Base-by-base conservation (phyloP, 2,888 invertebrate genomes). In the Andricus quercusramuli region DNA sequence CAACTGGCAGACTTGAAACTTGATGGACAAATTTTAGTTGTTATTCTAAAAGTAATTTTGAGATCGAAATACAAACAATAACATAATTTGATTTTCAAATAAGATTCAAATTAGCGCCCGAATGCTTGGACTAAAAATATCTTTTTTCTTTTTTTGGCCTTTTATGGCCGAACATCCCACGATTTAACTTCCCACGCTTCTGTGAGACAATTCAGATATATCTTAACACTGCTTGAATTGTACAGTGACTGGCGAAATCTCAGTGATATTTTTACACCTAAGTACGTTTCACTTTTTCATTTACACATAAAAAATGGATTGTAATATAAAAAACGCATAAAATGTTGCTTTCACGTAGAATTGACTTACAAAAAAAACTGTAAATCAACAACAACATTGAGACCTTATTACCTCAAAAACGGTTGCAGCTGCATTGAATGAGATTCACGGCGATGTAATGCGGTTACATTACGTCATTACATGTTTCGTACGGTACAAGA, bases 391-490 rank as follows among this genome's bases (percentile, higher is more conserved):
- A 15, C 25, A 25, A 22, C 22, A 62, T 62, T 62, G 62, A 62
- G 15, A 62, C 15, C 6, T 25, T 56, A 56, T 32, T 32, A 51
- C 11, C 32, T 37, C 32, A 37, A 74, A 74, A 74, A 47, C 56
- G 29, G 74, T 74, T 70, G 51, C 29, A 70, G 47, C 20, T 74
- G 74, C 74, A 74, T 56, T 56, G 32, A 70, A 29, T 70, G 29
- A 74, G 74, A 74, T 74, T 74, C 74, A 74, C 32, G 51, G 29
- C n/a, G 29, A 74, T 74, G 74, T 74, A 74, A 74, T 74, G 51
- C 32, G 74, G 74, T 37, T 74, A 51, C 56, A 51, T 74, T 74
- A 74, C 74, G 56, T 74, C 74, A 74, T 74, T 74, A 74, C 51
- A 70, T 70, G 17, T 74, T 74, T 56, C 22, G 74, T 56, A 32